phyloP scores from a whole-genome alignment of 2,888 invertebrate species.

The Drosophila nigritarsus region DNA sequence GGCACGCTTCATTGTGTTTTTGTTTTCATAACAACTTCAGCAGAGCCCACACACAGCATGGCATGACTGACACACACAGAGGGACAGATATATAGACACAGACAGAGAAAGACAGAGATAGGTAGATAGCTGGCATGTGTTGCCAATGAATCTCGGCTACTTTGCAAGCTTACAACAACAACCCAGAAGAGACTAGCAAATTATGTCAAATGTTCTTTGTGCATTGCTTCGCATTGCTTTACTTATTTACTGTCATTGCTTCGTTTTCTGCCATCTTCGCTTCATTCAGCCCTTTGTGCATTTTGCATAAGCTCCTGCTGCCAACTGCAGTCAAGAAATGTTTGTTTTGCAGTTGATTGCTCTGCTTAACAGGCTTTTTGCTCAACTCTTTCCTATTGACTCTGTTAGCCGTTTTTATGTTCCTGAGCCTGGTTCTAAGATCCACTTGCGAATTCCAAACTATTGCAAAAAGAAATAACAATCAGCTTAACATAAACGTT shows the following conservation, averaged over 20 bases:
- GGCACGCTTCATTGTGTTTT: constrained; percentile 66
- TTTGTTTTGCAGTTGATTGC: constrained; percentile 40
- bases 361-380: constrained; percentile 34
- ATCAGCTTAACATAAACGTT: not conserved
- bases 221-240: constrained; percentile 35
- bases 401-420: not conserved
- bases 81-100: not conserved
- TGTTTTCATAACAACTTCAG: constrained; percentile 58
- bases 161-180: constrained; percentile 36
- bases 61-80: not conserved
- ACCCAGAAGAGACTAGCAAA: constrained; percentile 41
- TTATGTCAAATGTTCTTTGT: constrained; percentile 68
- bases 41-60: constrained; percentile 17
- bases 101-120: not conserved
- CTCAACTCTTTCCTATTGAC: constrained; percentile 3
- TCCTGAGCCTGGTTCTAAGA: constrained; percentile 17
- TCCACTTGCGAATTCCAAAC: constrained; percentile 37
- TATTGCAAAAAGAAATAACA: not conserved
- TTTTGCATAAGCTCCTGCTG: constrained; percentile 27
- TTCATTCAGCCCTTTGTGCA: not conserved
- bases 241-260: constrained; percentile 41
- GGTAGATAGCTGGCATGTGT: not conserved
- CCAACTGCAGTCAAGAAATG: constrained; percentile 34
- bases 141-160: constrained; percentile 44
- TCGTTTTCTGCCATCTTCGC: not conserved